Base-by-base conservation (phyloP, 2,113 vertebrate species). In the Onychostruthus taczanowskii region DNA sequence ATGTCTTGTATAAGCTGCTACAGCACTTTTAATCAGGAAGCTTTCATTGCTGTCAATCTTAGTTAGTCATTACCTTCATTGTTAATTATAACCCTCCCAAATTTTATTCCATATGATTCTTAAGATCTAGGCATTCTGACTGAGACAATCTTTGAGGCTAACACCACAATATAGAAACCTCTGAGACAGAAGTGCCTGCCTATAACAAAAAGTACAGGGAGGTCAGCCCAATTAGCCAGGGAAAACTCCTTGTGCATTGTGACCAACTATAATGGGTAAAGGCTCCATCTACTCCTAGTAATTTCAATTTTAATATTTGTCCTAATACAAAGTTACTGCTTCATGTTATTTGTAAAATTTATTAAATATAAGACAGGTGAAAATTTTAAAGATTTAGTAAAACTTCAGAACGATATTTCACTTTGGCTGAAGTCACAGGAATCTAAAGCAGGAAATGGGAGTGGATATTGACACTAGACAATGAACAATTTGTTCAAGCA, bases 201-300 rank as follows among this genome's bases (percentile, higher is more conserved):
- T 35, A 3, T 13, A 56, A 21, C 28, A 20, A 26, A 31, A 79
- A 53, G 59, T 31, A n/a, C 16, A 6, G 13, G 13, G 37, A 47
- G 15, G 13, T 68, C 58, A 72, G 47, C 16, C 31, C 24, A 61
- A 9, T 41, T 5, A 68, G 19, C n/a, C 41, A 43, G 7, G 9
- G 28, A 46, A 70, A 77, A 43, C 6, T 63, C 23, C 6, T 59
- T 46, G 13, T 9, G 33, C 26, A 16, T 16, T 0, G 0, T 49
- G 18, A 17, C 18, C 37, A 35, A 0, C 9, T 46, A 37, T 55
- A 16, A 68, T 12, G 49, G 26, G 5, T 18, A 72, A 76, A 89
- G 30, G 20, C 20, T 76, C 35, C 72, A 56, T 16, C 72, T 39
- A 30, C 30, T 73, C 15, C 53, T 47, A 33, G 16, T 30, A 66